Conservation (phyloP, 2,797 vertebrate genomes). For the Lepilemur septentrionalis region DNA sequence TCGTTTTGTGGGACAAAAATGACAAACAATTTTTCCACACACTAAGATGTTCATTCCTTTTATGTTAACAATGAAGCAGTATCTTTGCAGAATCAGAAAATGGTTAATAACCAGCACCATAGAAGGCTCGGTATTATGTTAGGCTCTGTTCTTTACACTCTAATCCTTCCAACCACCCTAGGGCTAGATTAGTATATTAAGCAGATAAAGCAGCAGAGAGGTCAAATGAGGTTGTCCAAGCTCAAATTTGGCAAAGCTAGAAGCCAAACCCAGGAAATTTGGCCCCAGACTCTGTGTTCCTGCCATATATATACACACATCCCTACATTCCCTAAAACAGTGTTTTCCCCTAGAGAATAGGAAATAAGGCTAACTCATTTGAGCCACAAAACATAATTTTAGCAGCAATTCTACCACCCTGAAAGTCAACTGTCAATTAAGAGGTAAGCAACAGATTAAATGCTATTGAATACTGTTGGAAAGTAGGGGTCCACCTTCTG, state of each 20-base stretch:
- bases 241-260: neutral
- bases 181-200: slow-evolving; percentile 13
- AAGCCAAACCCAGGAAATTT: neutral
- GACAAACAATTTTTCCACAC: neutral
- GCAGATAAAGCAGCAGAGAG: neutral
- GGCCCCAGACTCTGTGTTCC: neutral
- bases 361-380: neutral
- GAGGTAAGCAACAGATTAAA: neutral
- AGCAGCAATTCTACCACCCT: neutral
- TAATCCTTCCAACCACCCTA: neutral
- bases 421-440: neutral
- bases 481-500: neutral
- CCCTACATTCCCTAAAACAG: neutral
- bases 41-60: neutral
- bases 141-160: slow-evolving; percentile 11
- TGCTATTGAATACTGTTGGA: neutral
- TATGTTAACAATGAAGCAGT: neutral
- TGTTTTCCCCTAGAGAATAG: neutral
- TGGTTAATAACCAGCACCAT: neutral
- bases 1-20: neutral
- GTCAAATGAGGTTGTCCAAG: neutral
- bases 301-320: neutral
- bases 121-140: neutral
- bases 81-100: slow-evolving; percentile 25
- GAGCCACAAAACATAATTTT: neutral